phyloP scores from a whole-genome alignment of 2,888 invertebrate species.

The Patella depressa region DNA sequence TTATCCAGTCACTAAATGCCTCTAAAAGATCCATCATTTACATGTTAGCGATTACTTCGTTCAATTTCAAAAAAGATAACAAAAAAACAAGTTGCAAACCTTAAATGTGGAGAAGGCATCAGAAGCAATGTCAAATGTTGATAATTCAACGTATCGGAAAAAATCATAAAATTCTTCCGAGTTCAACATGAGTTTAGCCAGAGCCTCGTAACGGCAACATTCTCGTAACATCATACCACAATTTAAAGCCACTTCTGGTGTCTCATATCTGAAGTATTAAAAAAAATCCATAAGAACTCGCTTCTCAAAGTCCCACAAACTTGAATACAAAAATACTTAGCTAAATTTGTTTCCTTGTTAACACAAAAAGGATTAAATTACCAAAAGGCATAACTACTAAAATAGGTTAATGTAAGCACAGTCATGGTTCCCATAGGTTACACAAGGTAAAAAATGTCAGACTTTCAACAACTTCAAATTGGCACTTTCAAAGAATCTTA shows the following conservation, averaged over 20 bases:
- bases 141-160: conserved; percentile 99
- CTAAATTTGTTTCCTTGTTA: not conserved
- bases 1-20: no score
- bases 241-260: conserved; percentile 97
- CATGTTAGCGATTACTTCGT: no score
- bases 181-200: conserved; percentile 98
- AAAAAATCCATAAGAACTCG: not conserved
- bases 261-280: conserved; percentile 85
- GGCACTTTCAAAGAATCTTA: no score
- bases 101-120: conserved; percentile 99
- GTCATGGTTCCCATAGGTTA: no score
- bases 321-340: no score
- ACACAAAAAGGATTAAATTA: not conserved
- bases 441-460: no score
- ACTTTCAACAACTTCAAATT: no score
- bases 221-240: conserved; percentile 99
- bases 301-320: no score
- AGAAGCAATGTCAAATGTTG: conserved; percentile 99
- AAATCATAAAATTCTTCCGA: conserved; percentile 99
- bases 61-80: no score
- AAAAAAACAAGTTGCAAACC: conserved; percentile 74
- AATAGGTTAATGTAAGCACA: no score
- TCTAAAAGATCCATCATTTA: no score
- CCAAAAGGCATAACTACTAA: no score
- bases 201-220: conserved; percentile 96